Base-by-base conservation (phyloP, 2,797 vertebrate genomes). In the Anomalospiza imberbis region DNA sequence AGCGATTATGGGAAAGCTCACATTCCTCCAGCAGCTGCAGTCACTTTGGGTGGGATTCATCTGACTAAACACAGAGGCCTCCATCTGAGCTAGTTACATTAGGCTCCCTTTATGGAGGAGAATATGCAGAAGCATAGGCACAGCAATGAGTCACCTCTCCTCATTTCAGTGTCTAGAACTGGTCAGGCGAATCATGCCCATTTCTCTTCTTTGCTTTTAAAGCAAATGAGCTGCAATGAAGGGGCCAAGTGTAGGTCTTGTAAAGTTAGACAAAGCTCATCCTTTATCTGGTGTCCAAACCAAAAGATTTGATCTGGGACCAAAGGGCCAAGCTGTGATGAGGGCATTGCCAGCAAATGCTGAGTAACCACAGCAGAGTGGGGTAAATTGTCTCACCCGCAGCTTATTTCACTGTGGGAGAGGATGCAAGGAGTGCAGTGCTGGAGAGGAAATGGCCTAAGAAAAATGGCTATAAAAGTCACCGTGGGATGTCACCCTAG, bases 11-110 rank as follows among this genome's bases (percentile, higher is more conserved):
- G 67, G 66, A 93, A 92, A 89, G 54, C 78, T 95, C 91, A 72
- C 36, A 75, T 92, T 95, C 70, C 85, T 93, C 72, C 61, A 78
- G 95, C 94, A 95, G 89, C 94, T 97, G 94, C 92, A 94, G 70
- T 68, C 85, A 4, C 68, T 90, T 91, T 90, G 83, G 91, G 83
- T 95, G 93, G 95, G 93, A 91, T 95, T 94, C 88, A 86, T 94
- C 88, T 90, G 88, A 90, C 85, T 90, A 81, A 95, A 91, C 83
- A 86, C 20, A 83, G 85, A 93, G 88, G 61, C 61, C 79, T 94
- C 79, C 66, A n/a, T 88, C 58, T 66, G 71, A 96, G 77, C 80
- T 84, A 84, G 70, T 88, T 83, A 86, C 40, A 28, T 79, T 72
- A 73, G 62, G 51, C 55, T 91, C 70, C 31, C 73, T 86, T 94